Evolutionary conservation across 2,888 invertebrate genomes (phyloP).

Genomic region (Subacronicta megacephala): DNA sequence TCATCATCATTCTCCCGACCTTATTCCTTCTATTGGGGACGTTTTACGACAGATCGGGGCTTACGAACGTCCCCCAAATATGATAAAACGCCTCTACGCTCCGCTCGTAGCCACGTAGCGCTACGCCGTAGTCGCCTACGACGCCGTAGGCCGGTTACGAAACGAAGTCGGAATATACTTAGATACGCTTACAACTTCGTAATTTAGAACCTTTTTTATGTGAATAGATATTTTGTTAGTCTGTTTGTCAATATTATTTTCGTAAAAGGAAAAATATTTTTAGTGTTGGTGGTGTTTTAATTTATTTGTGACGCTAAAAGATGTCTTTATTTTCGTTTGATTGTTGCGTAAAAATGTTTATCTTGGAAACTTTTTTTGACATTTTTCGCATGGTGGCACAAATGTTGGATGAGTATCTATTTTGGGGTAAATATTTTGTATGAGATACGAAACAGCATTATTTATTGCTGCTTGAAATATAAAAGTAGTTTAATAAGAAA

Average conservation of each 20-base stretch:
- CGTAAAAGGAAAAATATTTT: slow-evolving; percentile 40
- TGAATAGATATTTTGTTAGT: slow-evolving; percentile 38
- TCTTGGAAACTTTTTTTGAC: slow-evolving; percentile 20
- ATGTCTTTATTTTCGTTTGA: slow-evolving; percentile 28
- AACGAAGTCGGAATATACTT: slow-evolving; percentile 34
- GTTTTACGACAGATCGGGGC: slow-evolving; percentile 50
- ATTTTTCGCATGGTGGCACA: slow-evolving; percentile 19
- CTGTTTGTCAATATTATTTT: slow-evolving; percentile 42
- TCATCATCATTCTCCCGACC: slow-evolving; percentile 43
- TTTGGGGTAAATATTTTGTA: not conserved
- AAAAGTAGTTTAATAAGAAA: no score
- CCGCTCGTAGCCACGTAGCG: slow-evolving; percentile 41
- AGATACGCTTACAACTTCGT: slow-evolving; percentile 29
- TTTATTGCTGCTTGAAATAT: no score
- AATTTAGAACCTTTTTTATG: slow-evolving; percentile 38
- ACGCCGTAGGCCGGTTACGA: slow-evolving; percentile 51
- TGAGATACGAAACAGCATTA: no score
- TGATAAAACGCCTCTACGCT: slow-evolving; percentile 46
- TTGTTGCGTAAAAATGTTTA: slow-evolving; percentile 26
- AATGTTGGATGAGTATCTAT: slow-evolving; percentile 7
- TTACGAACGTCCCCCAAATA: slow-evolving; percentile 42
- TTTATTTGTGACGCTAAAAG: slow-evolving; percentile 45
- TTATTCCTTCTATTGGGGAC: slow-evolving; percentile 48
- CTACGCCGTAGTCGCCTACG: slow-evolving; percentile 36
- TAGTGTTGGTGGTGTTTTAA: slow-evolving; percentile 22